phyloP scores from a whole-genome alignment of 2,113 vertebrate genomes.

The Leucopternis melanops region DNA sequence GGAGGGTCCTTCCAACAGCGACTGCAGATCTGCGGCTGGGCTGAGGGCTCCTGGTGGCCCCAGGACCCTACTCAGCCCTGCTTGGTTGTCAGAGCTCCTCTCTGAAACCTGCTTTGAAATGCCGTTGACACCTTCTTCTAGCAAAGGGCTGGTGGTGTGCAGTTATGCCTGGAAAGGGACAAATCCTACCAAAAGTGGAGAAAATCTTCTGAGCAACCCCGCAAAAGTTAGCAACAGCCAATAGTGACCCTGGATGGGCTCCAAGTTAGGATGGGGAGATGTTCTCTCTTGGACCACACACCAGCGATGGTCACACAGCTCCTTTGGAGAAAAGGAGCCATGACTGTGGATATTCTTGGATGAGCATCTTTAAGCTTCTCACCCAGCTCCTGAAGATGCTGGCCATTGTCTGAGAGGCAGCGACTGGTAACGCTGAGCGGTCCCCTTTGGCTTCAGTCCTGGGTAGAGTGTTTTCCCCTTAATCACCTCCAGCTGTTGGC shows the following conservation, averaged over 20 bases:
- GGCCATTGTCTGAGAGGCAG: background rate
- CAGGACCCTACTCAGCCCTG: background rate
- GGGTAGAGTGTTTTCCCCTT: background rate
- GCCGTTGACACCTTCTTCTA: rapidly evolving
- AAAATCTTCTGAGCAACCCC: background rate
- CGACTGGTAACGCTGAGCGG: rapidly evolving
- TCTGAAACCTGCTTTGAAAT: background rate
- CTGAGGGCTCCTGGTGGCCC: background rate
- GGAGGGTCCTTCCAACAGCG: background rate
- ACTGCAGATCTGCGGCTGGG: rapidly evolving
- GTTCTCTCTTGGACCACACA: background rate
- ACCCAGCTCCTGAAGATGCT: background rate
- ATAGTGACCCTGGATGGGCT: background rate
- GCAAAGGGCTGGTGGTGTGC: background rate
- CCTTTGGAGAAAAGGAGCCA: background rate
- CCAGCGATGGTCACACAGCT: background rate
- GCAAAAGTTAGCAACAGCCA: background rate
- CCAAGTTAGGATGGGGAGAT: background rate
- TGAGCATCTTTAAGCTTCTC: background rate
- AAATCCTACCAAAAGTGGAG: background rate
- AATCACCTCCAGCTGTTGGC: background rate
- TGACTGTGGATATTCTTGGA: background rate
- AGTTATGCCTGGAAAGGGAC: background rate
- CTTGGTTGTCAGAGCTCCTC: background rate
- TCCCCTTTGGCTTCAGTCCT: background rate